Conservation (phyloP, 2,888 invertebrate species). For the Neria commutata region DNA sequence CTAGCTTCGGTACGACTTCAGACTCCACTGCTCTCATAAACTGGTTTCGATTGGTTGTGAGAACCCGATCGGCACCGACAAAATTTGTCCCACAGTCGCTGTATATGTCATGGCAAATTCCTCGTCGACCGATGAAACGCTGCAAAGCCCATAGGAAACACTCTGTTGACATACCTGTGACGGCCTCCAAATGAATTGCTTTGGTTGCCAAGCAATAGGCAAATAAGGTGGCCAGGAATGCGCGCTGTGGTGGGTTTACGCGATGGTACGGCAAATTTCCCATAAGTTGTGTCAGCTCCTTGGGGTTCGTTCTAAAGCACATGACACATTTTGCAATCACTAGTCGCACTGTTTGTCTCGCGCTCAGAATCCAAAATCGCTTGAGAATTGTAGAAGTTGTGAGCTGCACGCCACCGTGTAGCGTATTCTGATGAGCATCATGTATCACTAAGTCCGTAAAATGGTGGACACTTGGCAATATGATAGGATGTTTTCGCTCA, state of each 20-base stretch:
- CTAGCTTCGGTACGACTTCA: too few species aligned
- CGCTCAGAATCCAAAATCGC: background rate
- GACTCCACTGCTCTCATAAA: too few species aligned
- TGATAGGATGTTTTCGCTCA: too few species aligned
- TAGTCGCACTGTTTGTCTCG: background rate
- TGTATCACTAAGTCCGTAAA: too few species aligned
- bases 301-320: too few species aligned
- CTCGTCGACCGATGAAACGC: constrained; percentile 2
- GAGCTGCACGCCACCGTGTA: too few species aligned
- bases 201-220: constrained; percentile 5
- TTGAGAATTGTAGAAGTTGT: too few species aligned
- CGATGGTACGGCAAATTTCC: background rate
- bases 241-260: constrained; percentile 3
- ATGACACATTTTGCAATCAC: background rate
- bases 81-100: constrained; percentile 6
- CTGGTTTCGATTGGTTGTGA: background rate
- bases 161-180: background rate
- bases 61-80: background rate
- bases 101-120: constrained; percentile 2
- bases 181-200: constrained; percentile 9
- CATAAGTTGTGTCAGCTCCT: background rate
- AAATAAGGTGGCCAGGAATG: background rate
- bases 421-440: too few species aligned
- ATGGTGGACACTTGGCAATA: too few species aligned
- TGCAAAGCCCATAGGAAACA: background rate